Evolutionary conservation across 2,113 vertebrate species (phyloP).

Genomic region (Semicossyphus pulcher): DNA sequence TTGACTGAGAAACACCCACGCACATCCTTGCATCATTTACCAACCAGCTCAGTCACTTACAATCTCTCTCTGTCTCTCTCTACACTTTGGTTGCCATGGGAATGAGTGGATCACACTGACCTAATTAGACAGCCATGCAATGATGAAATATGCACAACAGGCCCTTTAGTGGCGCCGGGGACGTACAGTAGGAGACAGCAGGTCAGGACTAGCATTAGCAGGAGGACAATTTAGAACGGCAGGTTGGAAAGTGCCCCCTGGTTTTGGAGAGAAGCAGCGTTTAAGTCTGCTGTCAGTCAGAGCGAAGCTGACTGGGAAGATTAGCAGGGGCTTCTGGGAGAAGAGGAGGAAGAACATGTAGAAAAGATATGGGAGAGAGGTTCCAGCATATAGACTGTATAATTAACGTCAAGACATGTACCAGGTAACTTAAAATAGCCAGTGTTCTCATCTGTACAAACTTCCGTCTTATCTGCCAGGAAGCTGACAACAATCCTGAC

Average conservation of each 20-base stretch:
- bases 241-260: constrained; percentile 6
- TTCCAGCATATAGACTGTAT: background rate
- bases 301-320: constrained; percentile 8
- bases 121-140: constrained; percentile 78
- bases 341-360: background rate
- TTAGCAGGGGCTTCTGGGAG: constrained; percentile 14
- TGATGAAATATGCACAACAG: constrained; percentile 78
- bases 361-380: constrained; percentile 9
- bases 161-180: constrained; percentile 34
- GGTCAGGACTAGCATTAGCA: constrained; percentile 52
- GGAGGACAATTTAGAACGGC: constrained; percentile 42
- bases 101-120: constrained; percentile 77
- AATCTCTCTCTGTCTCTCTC: constrained; percentile 20
- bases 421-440: background rate
- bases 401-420: background rate
- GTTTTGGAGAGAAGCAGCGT: background rate
- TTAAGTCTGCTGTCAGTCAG: constrained; percentile 24
- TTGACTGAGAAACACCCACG: constrained; percentile 52
- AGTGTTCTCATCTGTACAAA: background rate
- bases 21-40: constrained; percentile 58
- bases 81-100: constrained; percentile 75
- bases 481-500: no score
- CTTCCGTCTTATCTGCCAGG: no score
- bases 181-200: constrained; percentile 50
- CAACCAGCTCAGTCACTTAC: constrained; percentile 58